phyloP scores from a whole-genome alignment of 2,797 vertebrate genomes.

The Enteromius treurensis region DNA sequence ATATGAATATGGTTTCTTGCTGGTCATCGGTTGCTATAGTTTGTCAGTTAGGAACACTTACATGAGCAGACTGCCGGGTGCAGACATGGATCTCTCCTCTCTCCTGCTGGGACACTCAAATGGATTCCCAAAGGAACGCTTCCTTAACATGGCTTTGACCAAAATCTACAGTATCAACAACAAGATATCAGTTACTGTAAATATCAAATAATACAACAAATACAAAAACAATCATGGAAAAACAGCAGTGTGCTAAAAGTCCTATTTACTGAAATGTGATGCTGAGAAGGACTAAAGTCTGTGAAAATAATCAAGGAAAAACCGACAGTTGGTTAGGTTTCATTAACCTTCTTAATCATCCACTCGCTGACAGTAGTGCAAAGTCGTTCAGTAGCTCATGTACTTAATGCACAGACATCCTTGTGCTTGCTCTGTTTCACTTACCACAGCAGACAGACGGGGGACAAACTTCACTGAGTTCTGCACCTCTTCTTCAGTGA shows the following conservation, averaged over 20 bases:
- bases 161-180: slow-evolving; percentile 76
- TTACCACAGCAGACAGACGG: slow-evolving; percentile 94
- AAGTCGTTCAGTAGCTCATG: neutral
- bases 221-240: neutral
- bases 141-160: slow-evolving; percentile 89
- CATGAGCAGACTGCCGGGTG: slow-evolving; percentile 84
- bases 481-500: slow-evolving; percentile 97
- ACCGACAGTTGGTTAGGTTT: slow-evolving; percentile 1
- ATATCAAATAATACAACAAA: neutral
- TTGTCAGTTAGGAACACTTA: slow-evolving; percentile 68
- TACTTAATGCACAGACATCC: neutral
- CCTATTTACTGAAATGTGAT: neutral
- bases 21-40: slow-evolving; percentile 13
- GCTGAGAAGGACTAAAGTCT: neutral
- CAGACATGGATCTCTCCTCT: slow-evolving; percentile 87
- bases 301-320: neutral
- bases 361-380: neutral
- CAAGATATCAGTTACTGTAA: neutral
- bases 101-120: slow-evolving; percentile 82
- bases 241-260: neutral
- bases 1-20: neutral
- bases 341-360: neutral
- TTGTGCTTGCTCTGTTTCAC: slow-evolving; percentile 51
- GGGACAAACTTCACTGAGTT: slow-evolving; percentile 96
- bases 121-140: slow-evolving; percentile 88